Base-by-base conservation (phyloP, 2,888 invertebrate genomes). In the Sycophila texana region DNA sequence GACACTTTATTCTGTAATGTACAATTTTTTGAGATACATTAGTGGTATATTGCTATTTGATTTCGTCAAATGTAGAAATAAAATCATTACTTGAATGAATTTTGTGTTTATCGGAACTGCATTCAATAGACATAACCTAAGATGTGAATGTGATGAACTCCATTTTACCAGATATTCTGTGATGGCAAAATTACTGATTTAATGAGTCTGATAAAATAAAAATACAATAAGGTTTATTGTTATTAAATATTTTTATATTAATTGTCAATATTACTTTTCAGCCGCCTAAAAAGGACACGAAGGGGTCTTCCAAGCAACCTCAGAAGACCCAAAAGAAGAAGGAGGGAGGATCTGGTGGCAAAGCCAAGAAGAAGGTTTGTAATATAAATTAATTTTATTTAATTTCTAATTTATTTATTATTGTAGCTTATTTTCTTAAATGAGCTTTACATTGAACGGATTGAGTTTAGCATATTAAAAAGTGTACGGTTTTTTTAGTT, bases 261-360 rank as follows among this genome's bases (percentile, higher is more conserved):
- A 47, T 22, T 39, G 22, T 67, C 7, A 39, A 39, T 26, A 14
- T 66, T 58, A 10, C 68, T 81, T 84, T 94, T 86, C 91, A 97
- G 97, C 96, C 97, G 91, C 97, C 97, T 86, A 98, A 98, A 91
- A 97, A 97, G 94, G 97, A 97, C 92, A 92, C 97, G 20, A 97
- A 97, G 92, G 93, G 95, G 88, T 95, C 96, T 91, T 95, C 96
- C 82, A 97, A 97, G 91, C 96, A 97, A 92, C 97, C 97, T 83
- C 97, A 97, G 89, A 97, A 97, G 91, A 96, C 97, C 84, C 96
- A 96, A 87, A 98, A 98, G 92, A 98, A 98, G 93, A 98, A 98
- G 92, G 98, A 98, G 91, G 97, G 98, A 90, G 96, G 96, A 88
- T 95, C 96, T 85, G 97, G 97, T 86, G 97, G 97, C 85, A 98